Percentiles rank a stretch among this genome's conserved stretches.
Conservation (phyloP, 2,888 invertebrate genomes). For the Ectemnius lituratus region DNA sequence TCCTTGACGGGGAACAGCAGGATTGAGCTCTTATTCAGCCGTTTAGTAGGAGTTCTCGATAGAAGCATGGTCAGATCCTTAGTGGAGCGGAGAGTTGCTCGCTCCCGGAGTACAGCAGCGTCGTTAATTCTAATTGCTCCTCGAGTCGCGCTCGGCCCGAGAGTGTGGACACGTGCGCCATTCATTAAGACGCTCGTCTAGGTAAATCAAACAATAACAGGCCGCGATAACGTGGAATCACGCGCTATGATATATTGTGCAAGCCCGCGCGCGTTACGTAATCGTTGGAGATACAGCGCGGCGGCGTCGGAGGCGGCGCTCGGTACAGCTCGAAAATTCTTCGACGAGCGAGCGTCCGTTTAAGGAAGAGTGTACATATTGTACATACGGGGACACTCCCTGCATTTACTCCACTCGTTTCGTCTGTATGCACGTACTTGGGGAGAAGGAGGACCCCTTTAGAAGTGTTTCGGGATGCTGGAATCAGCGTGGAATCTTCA, state of each 20-base stretch:
- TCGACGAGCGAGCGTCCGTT: background rate
- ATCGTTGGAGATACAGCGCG: slow-evolving; percentile 19
- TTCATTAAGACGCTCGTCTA: slow-evolving; percentile 51
- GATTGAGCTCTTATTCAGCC: background rate
- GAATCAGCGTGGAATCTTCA: slow-evolving; percentile 23
- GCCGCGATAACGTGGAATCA: slow-evolving; percentile 53
- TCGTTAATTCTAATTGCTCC: no score
- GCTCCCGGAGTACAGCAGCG: no score
- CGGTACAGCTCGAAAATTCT: slow-evolving; percentile 14
- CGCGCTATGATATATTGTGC: slow-evolving; percentile 20
- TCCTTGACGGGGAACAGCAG: background rate
- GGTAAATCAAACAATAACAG: slow-evolving; percentile 57
- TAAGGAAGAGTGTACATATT: background rate
- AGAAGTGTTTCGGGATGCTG: background rate
- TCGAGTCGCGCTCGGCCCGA: background rate
- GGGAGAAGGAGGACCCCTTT: background rate
- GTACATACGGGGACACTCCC: no score
- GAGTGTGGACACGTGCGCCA: slow-evolving; percentile 54
- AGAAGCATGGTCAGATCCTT: background rate
- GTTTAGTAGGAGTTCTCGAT: background rate
- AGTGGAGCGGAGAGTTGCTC: background rate
- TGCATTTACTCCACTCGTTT: no score
- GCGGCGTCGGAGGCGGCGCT: slow-evolving; percentile 20
- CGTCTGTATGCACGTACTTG: background rate
- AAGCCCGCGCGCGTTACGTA: slow-evolving; percentile 1